Base-by-base conservation (phyloP, 2,888 invertebrate genomes). In the Drosophila lutescens region DNA sequence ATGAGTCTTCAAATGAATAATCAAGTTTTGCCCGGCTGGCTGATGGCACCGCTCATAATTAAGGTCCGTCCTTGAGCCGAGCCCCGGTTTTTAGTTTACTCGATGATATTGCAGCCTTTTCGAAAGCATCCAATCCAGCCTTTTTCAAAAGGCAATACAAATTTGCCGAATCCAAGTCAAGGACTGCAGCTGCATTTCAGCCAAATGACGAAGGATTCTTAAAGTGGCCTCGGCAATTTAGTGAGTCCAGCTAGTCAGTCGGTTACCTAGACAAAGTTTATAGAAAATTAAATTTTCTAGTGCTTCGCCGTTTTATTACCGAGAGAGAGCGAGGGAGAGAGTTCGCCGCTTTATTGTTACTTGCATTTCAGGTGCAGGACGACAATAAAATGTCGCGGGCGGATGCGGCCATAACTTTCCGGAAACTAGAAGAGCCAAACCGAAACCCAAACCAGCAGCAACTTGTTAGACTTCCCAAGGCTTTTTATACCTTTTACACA, bases 1-100 rank as follows among this genome's bases (percentile, higher is more conserved):
- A 83, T 79, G 87, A 87, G 79, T 81, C 81, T 77, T 84, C 81
- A 79, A 86, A 86, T 84, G 81, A 79, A 80, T 80, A 83, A 79
- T 86, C 74, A 80, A 86, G 79, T 83, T 79, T 77, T 13, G 60
- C 60, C 41, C 41, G 58, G 56, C 40, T 34, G 62, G 62, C 59
- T 20, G 23, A 30, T 23, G 36, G 62, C 40, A 20, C 53, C 44
- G 59, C 47, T 68, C 77, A 80, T 86, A 84, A 86, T 77, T 84
- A 82, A 78, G 77, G 66, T 63, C 49, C 60, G 81, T 77, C 80
- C 83, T 83, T 80, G 78, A 50, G 65, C 58, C 2, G 26, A 26
- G 26, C 26, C 26, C 36, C 38, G 65, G 43, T 71, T 49, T 26
- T 30, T 10, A 13, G 36, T 43, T 56, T 46, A 23, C 50, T 46